Base-by-base conservation (phyloP, 2,888 invertebrate species). In the Leptinotarsa tumamoca region DNA sequence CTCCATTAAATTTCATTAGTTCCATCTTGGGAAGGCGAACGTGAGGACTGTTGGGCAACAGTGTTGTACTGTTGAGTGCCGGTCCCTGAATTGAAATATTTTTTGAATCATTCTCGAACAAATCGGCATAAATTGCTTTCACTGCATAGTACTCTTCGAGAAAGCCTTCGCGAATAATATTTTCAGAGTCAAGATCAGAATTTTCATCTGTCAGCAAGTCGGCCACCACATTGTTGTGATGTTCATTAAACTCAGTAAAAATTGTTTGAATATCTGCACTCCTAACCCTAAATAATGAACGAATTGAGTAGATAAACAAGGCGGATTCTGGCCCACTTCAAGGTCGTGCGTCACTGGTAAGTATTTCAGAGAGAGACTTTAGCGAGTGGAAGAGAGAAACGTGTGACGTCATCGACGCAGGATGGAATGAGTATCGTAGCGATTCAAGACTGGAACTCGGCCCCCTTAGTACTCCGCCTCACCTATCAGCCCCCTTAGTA, bases 211-310 rank as follows among this genome's bases (percentile, higher is more conserved):
- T 52, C 43, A 23, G 18, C 17, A 69, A 50, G 5, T 49, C 27
- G 17, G 52, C 10, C 17, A 69, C 21, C 17, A 69, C 56, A 56
- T 69, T 69, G 13, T 69, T 54, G 50, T 69, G 69, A 51, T 69
- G 50, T 49, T 49, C 17, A 68, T 43, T 49, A n/a, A 68, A 68
- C 13, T 33, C 68, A 4, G 7, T 18, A 17, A 43, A 52, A n/a
- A 51, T 17, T 18, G 23, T 49, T 49, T 51, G 49, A 21, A 68
- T 17, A n/a, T 68, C 68, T 43, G 68, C 52, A 14, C 23, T 17
- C 49, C 68, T 50, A 18, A 68, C 68, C n/a, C n/a, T 33, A 7
- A 68, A 68, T 49, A 68, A 49, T 43, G 50, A n/a, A 17, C 50
- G 1, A 33, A 68, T 50, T 23, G 15, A 13, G 23, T 23, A 23